Percentiles rank a stretch among this genome's conserved stretches.
Evolutionary conservation across 1,140 invertebrate species (phyloP).

Genomic region (Drosophila grimshawi): DNA sequence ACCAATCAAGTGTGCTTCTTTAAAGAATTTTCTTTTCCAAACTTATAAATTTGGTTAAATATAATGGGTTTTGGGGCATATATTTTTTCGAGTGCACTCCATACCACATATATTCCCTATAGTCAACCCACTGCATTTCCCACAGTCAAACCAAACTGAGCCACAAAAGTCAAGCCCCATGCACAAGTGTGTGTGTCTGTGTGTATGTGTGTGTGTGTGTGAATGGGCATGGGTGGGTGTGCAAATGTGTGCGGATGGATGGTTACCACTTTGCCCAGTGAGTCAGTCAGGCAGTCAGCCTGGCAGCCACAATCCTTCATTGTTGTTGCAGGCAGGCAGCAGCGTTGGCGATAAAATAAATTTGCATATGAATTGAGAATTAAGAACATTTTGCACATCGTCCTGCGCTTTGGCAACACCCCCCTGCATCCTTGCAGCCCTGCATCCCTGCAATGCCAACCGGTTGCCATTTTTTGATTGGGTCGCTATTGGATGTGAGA

Average conservation of each 20-base stretch:
- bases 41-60: no score
- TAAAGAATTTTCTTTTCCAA: no score
- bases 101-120: not conserved
- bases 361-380: conserved; percentile 84
- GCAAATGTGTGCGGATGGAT: conserved; percentile 32
- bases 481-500: conserved; percentile 32
- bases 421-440: not conserved
- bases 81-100: not conserved
- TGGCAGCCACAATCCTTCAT: conserved; percentile 58
- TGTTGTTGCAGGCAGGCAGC: conserved; percentile 75
- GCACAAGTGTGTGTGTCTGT: conserved; percentile 14
- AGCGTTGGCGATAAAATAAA: conserved; percentile 78
- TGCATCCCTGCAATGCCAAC: conserved; percentile 30
- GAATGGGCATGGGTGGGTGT: not conserved
- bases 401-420: conserved; percentile 28
- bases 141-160: conserved; percentile 34
- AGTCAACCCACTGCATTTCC: conserved; percentile 1
- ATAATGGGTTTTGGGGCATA: not conserved
- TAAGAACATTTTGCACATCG: conserved; percentile 83
- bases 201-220: not conserved
- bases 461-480: conserved; percentile 59
- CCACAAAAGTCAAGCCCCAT: conserved; percentile 53
- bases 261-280: conserved; percentile 48
- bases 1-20: no score
- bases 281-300: conserved; percentile 48